Evolutionary conservation across 2,113 vertebrate species (phyloP), one percentile per base, ranked within the genome.

Genomic region (Oplegnathus fasciatus): DNA sequence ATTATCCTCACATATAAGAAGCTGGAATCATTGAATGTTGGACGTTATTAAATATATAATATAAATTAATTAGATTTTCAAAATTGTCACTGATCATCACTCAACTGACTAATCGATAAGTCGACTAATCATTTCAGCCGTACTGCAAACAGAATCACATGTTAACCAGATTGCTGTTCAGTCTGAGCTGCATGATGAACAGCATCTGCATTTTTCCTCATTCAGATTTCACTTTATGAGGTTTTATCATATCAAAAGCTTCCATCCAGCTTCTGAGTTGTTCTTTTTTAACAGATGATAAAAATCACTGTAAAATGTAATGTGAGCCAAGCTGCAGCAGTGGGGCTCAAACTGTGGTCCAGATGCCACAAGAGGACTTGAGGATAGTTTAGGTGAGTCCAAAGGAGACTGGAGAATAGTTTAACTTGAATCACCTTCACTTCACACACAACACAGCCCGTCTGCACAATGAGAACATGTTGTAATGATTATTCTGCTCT

Each of bases 311-410:
- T 6, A 22, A n/a, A n/a, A n/a, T n/a, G 55, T 52, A 74, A 69
- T 34, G 13, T 34, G 79, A 88, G 30, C 68, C 67, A 37, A 13
- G 44, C 37, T 78, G 64, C 77, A 54, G 75, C 71, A 32, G n/a
- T 22, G 71, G 44, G 60, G 61, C 28, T 78, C 73, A 74, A 82
- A 66, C 54, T 79, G 42, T 42, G 71, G 52, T 66, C 26, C 26
- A n/a, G 26, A 18, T 28, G 69, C 76, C 64, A 52, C 28, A 26
- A n/a, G 34, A 40, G 72, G 54, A 74, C 28, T 9, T 61, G 11
- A 44, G n/a, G 22, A 52, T 26, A 17, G 18, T 64, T 68, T 57
- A 46, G 11, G 15, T 52, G 32, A 55, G 32, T 79, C 34, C 26
- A 20, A 17, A 46, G 18, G 5, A 72, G 61, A 82, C 15, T 62